A percentile compares a stretch with the other conserved stretches of the same genome.
Conservation (phyloP, 2,888 invertebrate genomes). For the Hololepta plana region DNA sequence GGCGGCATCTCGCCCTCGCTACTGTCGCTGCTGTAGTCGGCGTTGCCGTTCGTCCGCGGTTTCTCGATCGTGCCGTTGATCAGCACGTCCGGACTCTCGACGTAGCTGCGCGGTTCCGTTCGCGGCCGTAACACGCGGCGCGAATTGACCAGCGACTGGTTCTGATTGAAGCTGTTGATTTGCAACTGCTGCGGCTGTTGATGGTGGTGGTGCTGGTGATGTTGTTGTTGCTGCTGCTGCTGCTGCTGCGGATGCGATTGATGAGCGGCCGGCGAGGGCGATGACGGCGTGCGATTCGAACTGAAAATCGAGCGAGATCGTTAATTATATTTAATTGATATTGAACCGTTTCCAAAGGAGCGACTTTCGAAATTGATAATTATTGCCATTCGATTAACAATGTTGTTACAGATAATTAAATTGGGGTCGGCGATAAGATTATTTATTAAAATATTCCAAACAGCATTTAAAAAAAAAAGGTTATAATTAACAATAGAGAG, state of each 20-base stretch:
- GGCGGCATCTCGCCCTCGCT: constrained; percentile 54
- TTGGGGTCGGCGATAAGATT: too few species aligned
- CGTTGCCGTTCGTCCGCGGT: constrained; percentile 29
- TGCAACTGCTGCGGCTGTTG: too few species aligned
- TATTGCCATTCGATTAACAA: too few species aligned
- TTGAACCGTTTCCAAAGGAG: too few species aligned
- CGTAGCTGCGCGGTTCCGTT: constrained; percentile 69
- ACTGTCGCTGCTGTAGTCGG: constrained; percentile 42
- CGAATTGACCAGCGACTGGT: constrained; percentile 15
- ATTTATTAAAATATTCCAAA: too few species aligned
- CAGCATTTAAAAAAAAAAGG: too few species aligned
- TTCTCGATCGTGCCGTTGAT: constrained; percentile 23
- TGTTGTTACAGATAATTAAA: too few species aligned
- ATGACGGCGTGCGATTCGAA: too few species aligned
- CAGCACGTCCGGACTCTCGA: constrained; percentile 54
- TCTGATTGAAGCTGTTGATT: constrained; percentile 12
- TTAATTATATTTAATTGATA: too few species aligned
- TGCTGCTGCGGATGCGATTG: constrained; percentile 6
- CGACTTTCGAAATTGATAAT: too few species aligned
- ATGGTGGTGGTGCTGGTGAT: constrained; percentile 9
- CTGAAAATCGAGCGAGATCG: too few species aligned
- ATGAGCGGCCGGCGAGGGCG: constrained; percentile 1
- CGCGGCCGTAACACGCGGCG: constrained; percentile 64
- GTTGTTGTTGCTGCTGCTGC: constrained; percentile 3
- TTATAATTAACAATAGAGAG: too few species aligned